phyloP scores from a whole-genome alignment of 2,113 vertebrate species.

The Regulus satrapa region DNA sequence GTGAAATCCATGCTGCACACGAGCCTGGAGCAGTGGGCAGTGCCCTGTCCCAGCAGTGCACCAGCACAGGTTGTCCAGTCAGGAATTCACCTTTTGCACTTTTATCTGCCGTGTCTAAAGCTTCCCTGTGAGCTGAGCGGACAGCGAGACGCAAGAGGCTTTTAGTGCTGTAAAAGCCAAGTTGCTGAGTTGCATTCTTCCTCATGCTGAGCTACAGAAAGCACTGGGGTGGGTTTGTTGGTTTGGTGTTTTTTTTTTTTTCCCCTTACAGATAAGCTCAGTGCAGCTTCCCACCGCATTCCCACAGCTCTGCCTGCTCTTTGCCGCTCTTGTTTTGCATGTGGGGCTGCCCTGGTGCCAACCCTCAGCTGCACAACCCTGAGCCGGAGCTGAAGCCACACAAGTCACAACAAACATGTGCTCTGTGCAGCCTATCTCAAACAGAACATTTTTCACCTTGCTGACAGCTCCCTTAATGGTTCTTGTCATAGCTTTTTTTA shows the following conservation, averaged over 20 bases:
- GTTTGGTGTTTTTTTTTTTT: background rate
- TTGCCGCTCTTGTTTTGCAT: background rate
- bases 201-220: background rate
- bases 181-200: background rate
- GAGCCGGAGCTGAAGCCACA: background rate
- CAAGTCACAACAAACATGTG: background rate
- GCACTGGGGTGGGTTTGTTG: background rate
- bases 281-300: background rate
- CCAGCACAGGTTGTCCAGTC: background rate
- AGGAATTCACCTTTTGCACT: fast-evolving
- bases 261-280: background rate
- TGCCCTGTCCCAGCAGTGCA: fast-evolving
- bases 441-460: background rate
- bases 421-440: background rate
- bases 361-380: background rate
- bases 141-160: background rate
- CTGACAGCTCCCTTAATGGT: background rate
- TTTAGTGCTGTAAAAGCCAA: background rate
- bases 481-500: background rate
- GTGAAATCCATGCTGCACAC: fast-evolving
- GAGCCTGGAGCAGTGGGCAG: background rate
- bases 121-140: background rate
- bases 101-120: background rate
- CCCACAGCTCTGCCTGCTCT: background rate
- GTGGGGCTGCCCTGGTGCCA: background rate